Base-by-base conservation (phyloP, 1,140 invertebrate species). In the Ceratitis capitata region DNA sequence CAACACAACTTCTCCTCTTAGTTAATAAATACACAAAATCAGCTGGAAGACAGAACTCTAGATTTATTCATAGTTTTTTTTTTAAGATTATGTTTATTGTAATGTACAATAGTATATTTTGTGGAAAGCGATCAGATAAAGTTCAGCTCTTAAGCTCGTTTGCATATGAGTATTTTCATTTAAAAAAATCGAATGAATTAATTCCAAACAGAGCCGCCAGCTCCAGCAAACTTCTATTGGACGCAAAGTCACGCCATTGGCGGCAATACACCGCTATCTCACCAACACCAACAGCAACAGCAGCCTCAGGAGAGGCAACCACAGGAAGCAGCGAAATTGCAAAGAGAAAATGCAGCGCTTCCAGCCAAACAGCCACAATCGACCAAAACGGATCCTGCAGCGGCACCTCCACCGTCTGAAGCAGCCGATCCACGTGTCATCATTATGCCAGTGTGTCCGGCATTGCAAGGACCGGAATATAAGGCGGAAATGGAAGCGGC, bases 211-310 rank as follows among this genome's bases (percentile, higher is more conserved):
- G 90, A 91, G 82, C 90, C 90, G 88, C 89, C 92, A 83, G 92
- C 93, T 86, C 93, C 93, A 87, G 93, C 93, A 86, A 93, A 94
- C 87, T 95, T 93, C 92, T 95, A 94, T 91, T 93, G 94, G 86
- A 93, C 93, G 61, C 92, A 93, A 86, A 95, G 94, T 90, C 94
- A 95, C 89, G 93, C 94, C 14, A 92, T 95, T 87, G 94, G 94
- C 61, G 92, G 92, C 78, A 89, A 91, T 82, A 85, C 89, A 85
- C 89, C 89, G 53, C 87, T 87, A 58, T 83, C 85, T 58, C 85
- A 88, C 51, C 83, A 84, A 26, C 87, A 88, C 51, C 84, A 84
- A 29, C 90, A 88, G 12, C 87, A 87, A 74, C 86, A 82, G 82
- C 86, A 53, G 12, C 87, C 88, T 64, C 86, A 82, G 82, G 85